Conservation (phyloP, 1,140 invertebrate genomes). For the Cyclargus thomasi region DNA sequence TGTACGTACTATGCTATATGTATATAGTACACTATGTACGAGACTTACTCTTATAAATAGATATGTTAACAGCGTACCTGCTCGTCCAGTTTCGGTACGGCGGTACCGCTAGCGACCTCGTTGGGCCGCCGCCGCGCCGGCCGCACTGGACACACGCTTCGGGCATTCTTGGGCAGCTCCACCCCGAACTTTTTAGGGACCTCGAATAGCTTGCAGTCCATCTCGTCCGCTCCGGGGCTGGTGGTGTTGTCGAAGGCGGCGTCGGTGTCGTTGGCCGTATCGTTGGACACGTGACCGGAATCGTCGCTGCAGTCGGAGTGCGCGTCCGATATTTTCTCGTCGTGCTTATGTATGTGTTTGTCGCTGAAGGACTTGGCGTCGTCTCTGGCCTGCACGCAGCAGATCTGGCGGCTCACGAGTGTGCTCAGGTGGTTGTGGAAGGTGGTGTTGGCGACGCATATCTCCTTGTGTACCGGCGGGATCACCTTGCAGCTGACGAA, state of each 20-base stretch:
- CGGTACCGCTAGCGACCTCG: constrained; percentile 72
- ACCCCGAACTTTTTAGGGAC: constrained; percentile 55
- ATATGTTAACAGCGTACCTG: constrained; percentile 70
- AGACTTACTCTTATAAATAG: constrained; percentile 53
- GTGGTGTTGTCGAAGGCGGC: constrained; percentile 48
- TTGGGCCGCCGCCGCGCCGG: constrained; percentile 57
- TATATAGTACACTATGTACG: constrained; percentile 32
- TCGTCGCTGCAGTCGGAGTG: constrained; percentile 81
- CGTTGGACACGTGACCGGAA: constrained; percentile 86
- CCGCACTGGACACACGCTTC: constrained; percentile 60
- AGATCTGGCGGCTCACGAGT: constrained; percentile 67
- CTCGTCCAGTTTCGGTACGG: constrained; percentile 69
- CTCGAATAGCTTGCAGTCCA: constrained; percentile 57
- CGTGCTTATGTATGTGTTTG: constrained; percentile 58
- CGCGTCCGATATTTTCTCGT: constrained; percentile 71
- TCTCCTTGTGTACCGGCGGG: constrained; percentile 59
- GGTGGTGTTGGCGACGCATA: constrained; percentile 66
- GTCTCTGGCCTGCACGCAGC: constrained; percentile 58
- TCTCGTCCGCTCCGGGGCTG: constrained; percentile 38
- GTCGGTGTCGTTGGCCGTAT: constrained; percentile 73
- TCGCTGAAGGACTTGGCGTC: constrained; percentile 57
- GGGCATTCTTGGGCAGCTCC: constrained; percentile 50
- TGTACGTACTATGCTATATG: not conserved
- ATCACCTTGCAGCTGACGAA: constrained; percentile 69
- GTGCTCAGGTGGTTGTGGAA: constrained; percentile 68